Evolutionary conservation across 2,113 vertebrate species (phyloP).

Genomic region (Rhadina sibilatrix): DNA sequence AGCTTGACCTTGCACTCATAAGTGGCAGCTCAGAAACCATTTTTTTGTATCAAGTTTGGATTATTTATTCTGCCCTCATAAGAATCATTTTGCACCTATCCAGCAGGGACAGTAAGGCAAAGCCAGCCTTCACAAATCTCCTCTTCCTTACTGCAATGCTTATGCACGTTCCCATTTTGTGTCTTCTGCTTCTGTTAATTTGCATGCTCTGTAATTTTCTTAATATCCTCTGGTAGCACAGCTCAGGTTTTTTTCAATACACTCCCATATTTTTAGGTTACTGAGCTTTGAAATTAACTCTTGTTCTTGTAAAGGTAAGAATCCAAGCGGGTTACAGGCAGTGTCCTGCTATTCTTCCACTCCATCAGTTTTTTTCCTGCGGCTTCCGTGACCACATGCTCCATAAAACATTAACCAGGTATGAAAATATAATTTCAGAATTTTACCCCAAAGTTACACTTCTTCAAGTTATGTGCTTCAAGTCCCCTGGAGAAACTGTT

Average conservation of each 20-base stretch:
- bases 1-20: neutral
- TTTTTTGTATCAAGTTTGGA: neutral
- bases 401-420: neutral
- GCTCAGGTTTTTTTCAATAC: neutral
- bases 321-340: neutral
- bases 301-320: neutral
- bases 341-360: neutral
- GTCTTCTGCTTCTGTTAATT: neutral
- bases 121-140: neutral
- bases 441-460: neutral
- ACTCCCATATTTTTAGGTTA: neutral
- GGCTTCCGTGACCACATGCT: neutral
- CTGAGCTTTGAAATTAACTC: neutral
- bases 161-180: neutral
- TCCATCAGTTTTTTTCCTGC: neutral
- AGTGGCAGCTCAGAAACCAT: neutral
- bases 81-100: neutral
- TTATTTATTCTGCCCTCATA: neutral
- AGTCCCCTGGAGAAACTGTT: neutral
- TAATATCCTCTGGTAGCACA: neutral
- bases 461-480: neutral
- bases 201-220: neutral
- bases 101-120: neutral
- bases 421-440: neutral
- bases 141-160: neutral